These are phyloP conservation scores for Actenoides hombroni DNA, from an alignment of 2,113 vertebrate species.

Conservation along the genomic window DNA sequence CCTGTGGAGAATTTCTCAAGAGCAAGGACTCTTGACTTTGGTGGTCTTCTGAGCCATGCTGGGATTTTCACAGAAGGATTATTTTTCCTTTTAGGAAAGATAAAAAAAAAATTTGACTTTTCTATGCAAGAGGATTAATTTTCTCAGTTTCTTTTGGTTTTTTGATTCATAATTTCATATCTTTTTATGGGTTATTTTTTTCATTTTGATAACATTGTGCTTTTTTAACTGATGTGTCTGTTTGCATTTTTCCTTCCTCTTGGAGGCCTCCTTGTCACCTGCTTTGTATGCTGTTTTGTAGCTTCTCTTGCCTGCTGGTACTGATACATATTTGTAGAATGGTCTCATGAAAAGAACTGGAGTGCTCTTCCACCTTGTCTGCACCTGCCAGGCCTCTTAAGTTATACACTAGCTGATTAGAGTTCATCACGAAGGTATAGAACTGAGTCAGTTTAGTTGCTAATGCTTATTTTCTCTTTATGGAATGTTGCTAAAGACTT, in stretches of 20 bases:
- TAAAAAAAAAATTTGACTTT: neutral
- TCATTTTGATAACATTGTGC: neutral
- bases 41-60: neutral
- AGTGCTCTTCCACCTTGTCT: constrained; percentile 2
- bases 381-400: neutral
- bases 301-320: neutral
- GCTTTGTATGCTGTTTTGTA: neutral
- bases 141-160: neutral
- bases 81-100: neutral
- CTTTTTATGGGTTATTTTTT: neutral
- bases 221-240: neutral
- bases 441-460: neutral
- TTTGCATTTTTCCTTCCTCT: neutral
- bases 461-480: constrained; percentile 6
- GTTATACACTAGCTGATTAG: neutral
- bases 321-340: neutral
- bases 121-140: neutral
- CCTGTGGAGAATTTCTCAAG: neutral
- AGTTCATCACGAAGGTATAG: constrained; percentile 13
- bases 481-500: constrained; percentile 27
- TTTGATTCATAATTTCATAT: neutral
- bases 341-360: neutral
- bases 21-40: neutral
- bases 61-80: neutral
- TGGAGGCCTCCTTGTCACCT: neutral